These are phyloP conservation scores for Myripristis murdjan DNA, from an alignment of 2,797 vertebrate species.

Conservation along the genomic window DNA sequence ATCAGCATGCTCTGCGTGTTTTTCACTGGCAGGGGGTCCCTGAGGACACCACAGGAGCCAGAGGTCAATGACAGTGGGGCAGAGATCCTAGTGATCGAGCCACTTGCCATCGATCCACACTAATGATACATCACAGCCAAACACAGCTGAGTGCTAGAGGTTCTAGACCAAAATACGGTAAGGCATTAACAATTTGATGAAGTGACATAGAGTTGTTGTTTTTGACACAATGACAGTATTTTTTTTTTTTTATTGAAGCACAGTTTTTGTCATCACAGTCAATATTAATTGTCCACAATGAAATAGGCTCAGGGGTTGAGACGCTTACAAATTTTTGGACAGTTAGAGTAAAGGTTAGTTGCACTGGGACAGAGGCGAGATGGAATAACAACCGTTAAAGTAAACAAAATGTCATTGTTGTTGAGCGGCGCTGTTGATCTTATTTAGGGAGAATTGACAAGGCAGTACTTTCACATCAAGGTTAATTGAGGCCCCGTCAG, in stretches of 20 bases:
- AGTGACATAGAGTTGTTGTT: background rate
- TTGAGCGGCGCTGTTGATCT: constrained; percentile 37
- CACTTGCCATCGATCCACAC: constrained; percentile 60
- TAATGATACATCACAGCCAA: constrained; percentile 58
- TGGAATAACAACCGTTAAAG: constrained; percentile 24
- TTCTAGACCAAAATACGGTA: constrained; percentile 18
- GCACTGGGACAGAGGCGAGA: constrained; percentile 12
- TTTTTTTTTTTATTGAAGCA: constrained; percentile 14
- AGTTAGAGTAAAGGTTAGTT: constrained; percentile 28
- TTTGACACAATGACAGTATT: constrained; percentile 10
- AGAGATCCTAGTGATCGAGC: constrained; percentile 59
- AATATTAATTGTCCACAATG: background rate
- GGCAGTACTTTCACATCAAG: constrained; percentile 58
- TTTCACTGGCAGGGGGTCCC: constrained; percentile 52
- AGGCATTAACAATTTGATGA: constrained; percentile 31
- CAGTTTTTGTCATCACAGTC: background rate
- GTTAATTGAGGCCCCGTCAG: constrained; percentile 61
- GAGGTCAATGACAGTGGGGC: constrained; percentile 73
- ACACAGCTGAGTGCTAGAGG: constrained; percentile 38
- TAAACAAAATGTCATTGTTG: constrained; percentile 31
- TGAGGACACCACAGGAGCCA: constrained; percentile 48
- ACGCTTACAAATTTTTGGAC: constrained; percentile 2
- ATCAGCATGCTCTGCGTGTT: constrained; percentile 54
- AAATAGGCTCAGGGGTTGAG: constrained; percentile 10
- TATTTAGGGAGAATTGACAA: constrained; percentile 36